Evolutionary conservation across 2,888 invertebrate genomes (phyloP).

Genomic region (Drosophila basisetae): DNA sequence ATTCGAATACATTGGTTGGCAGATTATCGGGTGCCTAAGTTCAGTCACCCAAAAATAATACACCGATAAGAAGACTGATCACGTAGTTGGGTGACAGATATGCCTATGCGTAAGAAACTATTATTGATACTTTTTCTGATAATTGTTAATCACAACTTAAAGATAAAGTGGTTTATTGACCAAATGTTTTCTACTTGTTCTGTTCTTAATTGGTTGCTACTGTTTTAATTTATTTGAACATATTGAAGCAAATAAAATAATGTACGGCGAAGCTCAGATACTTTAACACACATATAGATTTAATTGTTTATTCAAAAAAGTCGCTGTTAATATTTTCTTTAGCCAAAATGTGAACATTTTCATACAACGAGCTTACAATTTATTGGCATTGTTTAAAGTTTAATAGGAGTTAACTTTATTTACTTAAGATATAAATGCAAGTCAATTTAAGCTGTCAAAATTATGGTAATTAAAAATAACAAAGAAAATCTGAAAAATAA

Average conservation of each 20-base stretch:
- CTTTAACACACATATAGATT: background rate
- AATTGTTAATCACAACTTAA: conserved; percentile 21
- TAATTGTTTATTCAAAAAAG: background rate
- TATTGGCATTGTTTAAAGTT: background rate
- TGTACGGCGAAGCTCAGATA: background rate
- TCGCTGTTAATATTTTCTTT: background rate
- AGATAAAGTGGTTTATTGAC: conserved; percentile 48
- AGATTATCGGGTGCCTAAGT: conserved; percentile 26
- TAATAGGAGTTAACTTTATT: background rate
- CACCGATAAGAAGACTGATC: conserved; percentile 30
- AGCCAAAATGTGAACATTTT: background rate
- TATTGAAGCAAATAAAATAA: background rate
- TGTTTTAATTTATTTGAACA: conserved; percentile 18
- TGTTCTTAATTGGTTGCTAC: conserved; percentile 25
- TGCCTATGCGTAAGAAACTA: conserved; percentile 10
- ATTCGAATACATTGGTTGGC: background rate
- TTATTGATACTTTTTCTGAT: conserved; percentile 16
- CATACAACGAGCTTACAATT: background rate
- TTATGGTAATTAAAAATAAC: background rate
- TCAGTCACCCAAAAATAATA: conserved; percentile 35
- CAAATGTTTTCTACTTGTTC: conserved; percentile 44
- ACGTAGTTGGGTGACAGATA: conserved; percentile 30
- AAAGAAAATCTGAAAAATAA: no score
- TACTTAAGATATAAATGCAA: background rate
- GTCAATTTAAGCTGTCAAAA: background rate